A percentile compares a stretch with the other conserved stretches of the same genome.
phyloP scores from a whole-genome alignment of 2,113 vertebrate genomes.

The Melanerpes formicivorus region DNA sequence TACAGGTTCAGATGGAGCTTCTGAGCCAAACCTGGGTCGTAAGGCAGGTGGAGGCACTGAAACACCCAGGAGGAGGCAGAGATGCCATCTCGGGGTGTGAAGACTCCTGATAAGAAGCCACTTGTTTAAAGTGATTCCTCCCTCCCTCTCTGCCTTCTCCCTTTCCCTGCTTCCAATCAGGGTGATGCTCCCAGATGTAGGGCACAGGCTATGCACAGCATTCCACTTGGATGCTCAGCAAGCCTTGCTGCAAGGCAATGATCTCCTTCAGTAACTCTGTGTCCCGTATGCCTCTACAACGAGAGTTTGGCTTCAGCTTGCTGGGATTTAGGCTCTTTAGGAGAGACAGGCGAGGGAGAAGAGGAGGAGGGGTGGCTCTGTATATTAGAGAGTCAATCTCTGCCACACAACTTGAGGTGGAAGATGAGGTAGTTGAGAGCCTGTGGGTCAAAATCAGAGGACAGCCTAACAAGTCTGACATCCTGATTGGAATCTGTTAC shows the following conservation, averaged over 20 bases:
- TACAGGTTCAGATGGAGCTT: not conserved
- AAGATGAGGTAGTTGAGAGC: too few species aligned
- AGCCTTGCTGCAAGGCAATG: not conserved
- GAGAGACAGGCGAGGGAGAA: too few species aligned
- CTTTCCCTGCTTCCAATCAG: accelerated
- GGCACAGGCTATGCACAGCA: not conserved
- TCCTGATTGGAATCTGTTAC: too few species aligned
- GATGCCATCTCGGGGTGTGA: not conserved
- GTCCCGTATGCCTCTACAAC: not conserved
- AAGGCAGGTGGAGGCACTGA: not conserved
- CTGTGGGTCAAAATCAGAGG: too few species aligned
- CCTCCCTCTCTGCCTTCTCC: not conserved
- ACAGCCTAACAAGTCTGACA: too few species aligned
- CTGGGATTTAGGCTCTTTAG: too few species aligned
- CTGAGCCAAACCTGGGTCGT: not conserved
- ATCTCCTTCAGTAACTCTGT: not conserved
- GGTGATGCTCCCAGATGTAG: accelerated
- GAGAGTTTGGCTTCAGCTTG: not conserved
- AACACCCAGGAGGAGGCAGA: not conserved
- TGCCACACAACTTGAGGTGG: too few species aligned
- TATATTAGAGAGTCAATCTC: too few species aligned
- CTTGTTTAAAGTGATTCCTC: not conserved
- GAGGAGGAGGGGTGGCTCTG: too few species aligned
- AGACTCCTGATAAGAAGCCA: not conserved
- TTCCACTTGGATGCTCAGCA: not conserved